Evolutionary conservation across 1,140 invertebrate species (phyloP).

Genomic region (Penaeus vannamei): DNA sequence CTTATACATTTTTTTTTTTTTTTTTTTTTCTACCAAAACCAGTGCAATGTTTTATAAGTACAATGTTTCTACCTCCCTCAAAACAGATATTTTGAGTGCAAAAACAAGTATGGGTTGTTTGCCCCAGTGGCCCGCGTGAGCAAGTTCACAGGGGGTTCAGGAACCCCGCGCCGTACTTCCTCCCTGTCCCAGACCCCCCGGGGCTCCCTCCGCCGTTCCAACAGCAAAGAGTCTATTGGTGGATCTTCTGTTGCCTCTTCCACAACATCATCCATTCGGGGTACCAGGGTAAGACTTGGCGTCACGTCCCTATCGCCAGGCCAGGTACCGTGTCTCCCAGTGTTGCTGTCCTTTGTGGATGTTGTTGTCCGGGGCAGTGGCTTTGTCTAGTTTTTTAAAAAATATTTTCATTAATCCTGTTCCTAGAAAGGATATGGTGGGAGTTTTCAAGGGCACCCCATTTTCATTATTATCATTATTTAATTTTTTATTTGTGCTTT

Average conservation of each 20-base stretch:
- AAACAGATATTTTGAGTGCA: slow-evolving; percentile 93
- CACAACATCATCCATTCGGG: slow-evolving; percentile 79
- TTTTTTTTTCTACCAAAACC: no score
- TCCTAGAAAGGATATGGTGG: no score
- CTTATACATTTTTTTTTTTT: no score
- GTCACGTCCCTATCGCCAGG: slow-evolving; percentile 76
- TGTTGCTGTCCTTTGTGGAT: slow-evolving; percentile 55
- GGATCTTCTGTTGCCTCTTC: slow-evolving; percentile 78
- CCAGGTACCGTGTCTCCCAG: slow-evolving; percentile 53
- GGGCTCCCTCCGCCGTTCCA: slow-evolving; percentile 79
- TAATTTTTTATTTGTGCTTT: not conserved
- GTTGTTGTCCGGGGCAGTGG: slow-evolving; percentile 44
- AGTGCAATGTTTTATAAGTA: no score
- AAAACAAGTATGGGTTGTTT: slow-evolving; percentile 91
- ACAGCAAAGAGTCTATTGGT: slow-evolving; percentile 88
- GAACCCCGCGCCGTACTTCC: slow-evolving; percentile 76
- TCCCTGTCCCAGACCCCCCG: slow-evolving; percentile 75
- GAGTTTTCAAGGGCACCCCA: not conserved
- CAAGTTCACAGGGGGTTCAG: slow-evolving; percentile 80
- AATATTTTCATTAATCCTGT: not conserved
- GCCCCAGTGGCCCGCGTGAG: slow-evolving; percentile 90
- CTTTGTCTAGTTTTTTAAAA: slow-evolving; percentile 17
- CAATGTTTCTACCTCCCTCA: slow-evolving; percentile 67
- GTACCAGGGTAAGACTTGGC: slow-evolving; percentile 80
- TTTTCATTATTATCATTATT: not conserved